Evolutionary conservation across 2,113 vertebrate genomes (phyloP).

Genomic region (Anarhynchus alexandrinus): DNA sequence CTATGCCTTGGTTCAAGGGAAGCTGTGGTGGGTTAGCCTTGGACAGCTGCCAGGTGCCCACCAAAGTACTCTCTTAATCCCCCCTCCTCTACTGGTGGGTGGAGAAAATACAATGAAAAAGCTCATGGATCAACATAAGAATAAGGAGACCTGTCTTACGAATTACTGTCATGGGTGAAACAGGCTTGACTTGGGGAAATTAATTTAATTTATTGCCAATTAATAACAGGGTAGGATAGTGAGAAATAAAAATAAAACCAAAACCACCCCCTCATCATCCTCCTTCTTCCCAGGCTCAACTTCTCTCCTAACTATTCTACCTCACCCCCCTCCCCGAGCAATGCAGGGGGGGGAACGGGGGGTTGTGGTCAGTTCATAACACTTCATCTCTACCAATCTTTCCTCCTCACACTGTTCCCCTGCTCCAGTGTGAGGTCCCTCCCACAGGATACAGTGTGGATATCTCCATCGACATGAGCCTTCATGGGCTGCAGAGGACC

Average conservation of each 20-base stretch:
- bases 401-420: neutral
- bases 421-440: neutral
- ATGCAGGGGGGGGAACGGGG: too few relatives aligned
- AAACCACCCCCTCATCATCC: neutral
- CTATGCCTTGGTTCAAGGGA: neutral
- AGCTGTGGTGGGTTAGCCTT: neutral
- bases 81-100: fast-evolving
- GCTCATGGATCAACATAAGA: neutral
- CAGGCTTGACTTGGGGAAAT: neutral
- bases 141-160: neutral
- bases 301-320: neutral
- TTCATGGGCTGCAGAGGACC: neutral
- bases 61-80: neutral
- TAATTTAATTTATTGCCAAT: neutral
- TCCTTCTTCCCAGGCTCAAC: neutral
- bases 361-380: neutral
- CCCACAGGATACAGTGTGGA: neutral
- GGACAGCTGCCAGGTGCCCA: neutral
- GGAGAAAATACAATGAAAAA: neutral
- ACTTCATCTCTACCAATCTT: neutral
- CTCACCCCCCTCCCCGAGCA: fast-evolving
- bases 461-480: neutral
- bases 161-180: neutral
- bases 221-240: neutral
- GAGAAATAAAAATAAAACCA: neutral